A percentile compares a stretch with the other conserved stretches of the same genome.
Conservation (phyloP, 2,888 invertebrate species). For the Tenodera sinensis region DNA sequence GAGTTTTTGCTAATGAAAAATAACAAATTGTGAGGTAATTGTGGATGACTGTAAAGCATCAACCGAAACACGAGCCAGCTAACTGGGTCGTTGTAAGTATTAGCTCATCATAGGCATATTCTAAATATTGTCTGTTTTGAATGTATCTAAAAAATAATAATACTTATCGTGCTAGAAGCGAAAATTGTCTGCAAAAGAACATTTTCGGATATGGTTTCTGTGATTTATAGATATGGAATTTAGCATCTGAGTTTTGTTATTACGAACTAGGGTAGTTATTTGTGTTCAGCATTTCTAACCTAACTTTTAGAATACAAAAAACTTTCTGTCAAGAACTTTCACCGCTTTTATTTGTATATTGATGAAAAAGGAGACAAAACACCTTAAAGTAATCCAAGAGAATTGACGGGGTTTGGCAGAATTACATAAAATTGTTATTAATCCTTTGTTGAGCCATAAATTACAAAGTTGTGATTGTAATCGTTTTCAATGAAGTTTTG, state of each 20-base stretch:
- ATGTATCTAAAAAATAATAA: not conserved
- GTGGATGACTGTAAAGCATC: constrained; percentile 2
- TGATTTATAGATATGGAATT: not conserved
- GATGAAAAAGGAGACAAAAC: not conserved
- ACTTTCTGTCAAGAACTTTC: not conserved
- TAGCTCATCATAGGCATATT: constrained; percentile 3
- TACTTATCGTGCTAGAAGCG: not conserved
- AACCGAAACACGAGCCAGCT: not conserved
- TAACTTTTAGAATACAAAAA: not conserved
- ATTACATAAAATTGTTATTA: not conserved
- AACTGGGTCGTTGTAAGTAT: constrained; percentile 10
- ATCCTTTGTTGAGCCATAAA: not conserved
- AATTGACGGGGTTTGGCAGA: not conserved
- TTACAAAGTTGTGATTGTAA: not conserved
- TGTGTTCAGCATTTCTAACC: not conserved
- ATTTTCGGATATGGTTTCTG: not conserved
- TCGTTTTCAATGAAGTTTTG: not conserved
- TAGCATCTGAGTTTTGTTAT: not conserved
- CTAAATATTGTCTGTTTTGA: not conserved
- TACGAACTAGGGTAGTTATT: not conserved
- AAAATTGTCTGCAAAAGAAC: not conserved
- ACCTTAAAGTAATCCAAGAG: not conserved
- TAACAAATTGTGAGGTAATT: constrained; percentile 4
- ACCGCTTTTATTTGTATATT: not conserved
- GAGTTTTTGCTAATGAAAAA: not conserved